A percentile compares a stretch with the other conserved stretches of the same genome.
These are phyloP conservation scores for Rhagophthalmus giganteus DNA, from an alignment of 2,888 invertebrate species.

Conservation along the genomic window DNA sequence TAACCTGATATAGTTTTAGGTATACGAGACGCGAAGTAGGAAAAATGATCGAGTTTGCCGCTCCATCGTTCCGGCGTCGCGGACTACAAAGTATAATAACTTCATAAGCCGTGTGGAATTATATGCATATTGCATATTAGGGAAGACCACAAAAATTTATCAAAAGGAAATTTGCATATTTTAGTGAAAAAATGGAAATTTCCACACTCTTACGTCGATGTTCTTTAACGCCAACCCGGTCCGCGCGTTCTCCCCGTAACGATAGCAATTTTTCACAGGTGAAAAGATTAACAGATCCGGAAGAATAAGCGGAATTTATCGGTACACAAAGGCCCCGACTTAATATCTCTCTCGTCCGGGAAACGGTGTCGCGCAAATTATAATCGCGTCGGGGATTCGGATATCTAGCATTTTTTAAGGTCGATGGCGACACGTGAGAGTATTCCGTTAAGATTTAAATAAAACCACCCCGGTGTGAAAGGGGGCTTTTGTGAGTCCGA, in stretches of 20 bases:
- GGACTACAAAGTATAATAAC: constrained; percentile 44
- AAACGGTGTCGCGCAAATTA: no score
- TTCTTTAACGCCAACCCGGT: constrained; percentile 18
- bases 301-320: background rate
- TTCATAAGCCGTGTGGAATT: constrained; percentile 46
- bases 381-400: no score
- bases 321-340: no score
- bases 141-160: constrained; percentile 43
- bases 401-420: no score
- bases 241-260: constrained; percentile 12
- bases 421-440: constrained; percentile 31
- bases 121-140: constrained; percentile 48
- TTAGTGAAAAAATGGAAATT: constrained; percentile 36
- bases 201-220: constrained; percentile 35
- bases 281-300: constrained; percentile 2
- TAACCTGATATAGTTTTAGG: no score
- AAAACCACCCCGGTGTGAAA: constrained; percentile 30
- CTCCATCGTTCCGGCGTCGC: constrained; percentile 8
- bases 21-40: background rate
- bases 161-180: constrained; percentile 48
- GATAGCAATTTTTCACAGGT: constrained; percentile 20
- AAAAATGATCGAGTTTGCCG: constrained; percentile 9
- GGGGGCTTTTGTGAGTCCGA: constrained; percentile 32
- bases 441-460: constrained; percentile 37
- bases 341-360: no score